Conservation (phyloP, 2,797 vertebrate genomes). For the Cyclopterus lumpus region DNA sequence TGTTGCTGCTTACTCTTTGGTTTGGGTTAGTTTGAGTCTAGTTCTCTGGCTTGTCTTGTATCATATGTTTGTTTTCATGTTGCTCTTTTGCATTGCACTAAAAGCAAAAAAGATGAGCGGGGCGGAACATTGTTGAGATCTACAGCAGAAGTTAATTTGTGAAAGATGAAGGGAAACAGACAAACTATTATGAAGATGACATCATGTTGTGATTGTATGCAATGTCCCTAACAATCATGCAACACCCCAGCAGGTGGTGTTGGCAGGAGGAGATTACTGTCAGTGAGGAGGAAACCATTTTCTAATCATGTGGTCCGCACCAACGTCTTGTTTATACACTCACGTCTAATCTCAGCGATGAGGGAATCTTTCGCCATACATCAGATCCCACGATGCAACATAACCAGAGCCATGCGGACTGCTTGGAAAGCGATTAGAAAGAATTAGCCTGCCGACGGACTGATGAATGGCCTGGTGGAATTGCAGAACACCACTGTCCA, state of each 20-base stretch:
- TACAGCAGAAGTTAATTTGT: conserved; percentile 10
- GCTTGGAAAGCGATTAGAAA: conserved; percentile 25
- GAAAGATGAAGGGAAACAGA: conserved; percentile 4
- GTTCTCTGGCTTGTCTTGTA: not conserved
- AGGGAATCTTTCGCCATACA: conserved; percentile 38
- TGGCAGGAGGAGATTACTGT: conserved; percentile 50
- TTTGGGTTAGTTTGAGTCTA: not conserved
- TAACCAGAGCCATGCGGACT: conserved; percentile 32
- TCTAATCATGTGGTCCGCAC: conserved; percentile 45
- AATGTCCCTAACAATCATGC: conserved; percentile 25
- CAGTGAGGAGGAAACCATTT: conserved; percentile 48
- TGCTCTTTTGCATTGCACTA: not conserved
- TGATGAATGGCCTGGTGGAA: conserved; percentile 5
- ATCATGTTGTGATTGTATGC: conserved; percentile 30
- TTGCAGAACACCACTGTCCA: conserved; percentile 27
- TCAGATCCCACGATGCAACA: conserved; percentile 28
- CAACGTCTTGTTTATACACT: conserved; percentile 52
- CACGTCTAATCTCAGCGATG: conserved; percentile 38
- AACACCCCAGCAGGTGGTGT: conserved; percentile 15
- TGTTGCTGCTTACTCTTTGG: not conserved
- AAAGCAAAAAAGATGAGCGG: not conserved
- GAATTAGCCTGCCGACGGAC: conserved; percentile 30
- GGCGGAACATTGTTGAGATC: conserved; percentile 22
- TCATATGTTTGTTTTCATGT: not conserved
- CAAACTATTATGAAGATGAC: conserved; percentile 2